Percentiles rank a stretch among this genome's conserved stretches.
These are phyloP conservation scores for Hippocampus mohnikei DNA, from an alignment of 2,113 vertebrate genomes.

Conservation along the genomic window DNA sequence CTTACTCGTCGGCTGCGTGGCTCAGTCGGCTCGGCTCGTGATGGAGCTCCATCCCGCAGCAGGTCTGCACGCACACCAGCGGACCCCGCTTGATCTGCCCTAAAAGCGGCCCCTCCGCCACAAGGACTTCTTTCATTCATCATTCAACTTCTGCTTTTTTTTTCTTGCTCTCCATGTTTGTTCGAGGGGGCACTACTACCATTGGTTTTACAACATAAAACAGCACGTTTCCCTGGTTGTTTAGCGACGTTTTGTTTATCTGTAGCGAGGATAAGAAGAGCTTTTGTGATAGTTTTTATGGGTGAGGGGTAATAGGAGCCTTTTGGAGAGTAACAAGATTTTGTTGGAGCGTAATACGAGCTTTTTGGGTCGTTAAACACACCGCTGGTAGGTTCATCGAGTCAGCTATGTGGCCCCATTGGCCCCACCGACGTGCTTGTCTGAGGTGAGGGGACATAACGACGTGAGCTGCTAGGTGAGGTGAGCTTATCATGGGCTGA, in stretches of 20 bases:
- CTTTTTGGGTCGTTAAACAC: neutral
- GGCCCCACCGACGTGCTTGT: conserved; percentile 29
- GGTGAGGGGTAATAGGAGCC: conserved; percentile 48
- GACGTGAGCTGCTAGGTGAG: conserved; percentile 31
- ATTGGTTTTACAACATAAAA: conserved; percentile 49
- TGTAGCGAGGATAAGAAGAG: conserved; percentile 50
- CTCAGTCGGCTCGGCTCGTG: conserved; percentile 28
- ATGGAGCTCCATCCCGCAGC: conserved; percentile 47
- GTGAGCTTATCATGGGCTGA: conserved; percentile 64
- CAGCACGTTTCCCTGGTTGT: conserved; percentile 14
- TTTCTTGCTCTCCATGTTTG: conserved; percentile 26
- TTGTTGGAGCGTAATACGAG: neutral
- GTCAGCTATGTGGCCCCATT: conserved; percentile 44
- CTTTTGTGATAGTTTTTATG: conserved; percentile 11
- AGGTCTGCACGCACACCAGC: conserved; percentile 23
- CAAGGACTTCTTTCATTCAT: conserved; percentile 52
- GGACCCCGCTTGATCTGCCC: neutral
- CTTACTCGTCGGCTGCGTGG: conserved; percentile 21
- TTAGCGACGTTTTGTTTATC: conserved; percentile 43
- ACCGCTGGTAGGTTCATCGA: conserved; percentile 13
- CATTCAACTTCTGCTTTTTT: conserved; percentile 33
- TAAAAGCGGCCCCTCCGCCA: conserved; percentile 8
- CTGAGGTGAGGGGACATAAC: conserved; percentile 18
- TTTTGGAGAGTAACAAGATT: neutral
- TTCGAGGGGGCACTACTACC: conserved; percentile 44